These are phyloP conservation scores for Gracilinanus agilis DNA, from an alignment of 2,113 vertebrate species.

Conservation along the genomic window DNA sequence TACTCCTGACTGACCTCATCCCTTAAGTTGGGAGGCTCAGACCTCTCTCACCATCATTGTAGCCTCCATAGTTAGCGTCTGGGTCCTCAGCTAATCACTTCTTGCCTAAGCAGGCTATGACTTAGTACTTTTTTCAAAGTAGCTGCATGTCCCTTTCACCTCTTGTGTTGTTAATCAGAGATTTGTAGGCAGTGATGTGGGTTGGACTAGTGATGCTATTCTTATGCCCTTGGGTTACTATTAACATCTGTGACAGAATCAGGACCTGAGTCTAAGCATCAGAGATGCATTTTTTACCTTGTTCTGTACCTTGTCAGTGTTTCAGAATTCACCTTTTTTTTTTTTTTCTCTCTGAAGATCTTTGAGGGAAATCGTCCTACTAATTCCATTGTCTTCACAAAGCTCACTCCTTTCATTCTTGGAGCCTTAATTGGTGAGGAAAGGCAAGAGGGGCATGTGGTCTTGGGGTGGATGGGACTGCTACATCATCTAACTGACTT, in stretches of 20 bases:
- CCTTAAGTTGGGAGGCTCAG: not conserved
- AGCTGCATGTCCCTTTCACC: not conserved
- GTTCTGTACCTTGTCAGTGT: not conserved
- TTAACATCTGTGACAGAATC: not conserved
- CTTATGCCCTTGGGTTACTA: not conserved
- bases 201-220: not conserved
- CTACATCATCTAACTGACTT: not conserved
- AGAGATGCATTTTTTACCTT: not conserved
- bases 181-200: not conserved
- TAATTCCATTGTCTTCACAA: constrained; percentile 96
- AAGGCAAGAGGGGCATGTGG: constrained; percentile 55
- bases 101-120: not conserved
- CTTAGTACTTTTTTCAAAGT: not conserved
- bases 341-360: constrained; percentile 86
- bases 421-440: constrained; percentile 94
- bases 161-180: not conserved
- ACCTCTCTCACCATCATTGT: not conserved
- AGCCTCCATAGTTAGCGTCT: not conserved
- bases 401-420: constrained; percentile 93
- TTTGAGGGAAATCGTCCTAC: constrained; percentile 98
- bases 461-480: not conserved
- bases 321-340: constrained; percentile 1
- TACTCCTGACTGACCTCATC: not conserved
- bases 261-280: not conserved
- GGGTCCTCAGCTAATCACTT: not conserved